phyloP scores from a whole-genome alignment of 2,113 vertebrate genomes.

The Charadrius vociferus region DNA sequence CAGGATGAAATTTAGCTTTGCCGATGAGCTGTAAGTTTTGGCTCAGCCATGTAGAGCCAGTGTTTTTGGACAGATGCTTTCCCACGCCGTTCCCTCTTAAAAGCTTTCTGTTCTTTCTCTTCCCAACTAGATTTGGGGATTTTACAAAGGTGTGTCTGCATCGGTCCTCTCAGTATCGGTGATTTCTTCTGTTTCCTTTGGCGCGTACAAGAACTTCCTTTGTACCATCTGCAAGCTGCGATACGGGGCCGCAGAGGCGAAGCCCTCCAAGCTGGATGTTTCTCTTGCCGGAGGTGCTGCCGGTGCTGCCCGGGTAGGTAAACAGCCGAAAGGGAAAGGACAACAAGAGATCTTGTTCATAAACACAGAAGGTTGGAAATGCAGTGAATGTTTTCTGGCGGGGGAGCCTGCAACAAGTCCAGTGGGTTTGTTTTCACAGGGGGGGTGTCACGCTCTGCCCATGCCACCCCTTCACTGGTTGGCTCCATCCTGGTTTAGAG shows the following conservation, averaged over 20 bases:
- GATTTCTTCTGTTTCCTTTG: conserved; percentile 83
- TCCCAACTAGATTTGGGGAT: conserved; percentile 75
- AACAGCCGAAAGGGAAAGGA: not conserved
- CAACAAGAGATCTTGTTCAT: not conserved
- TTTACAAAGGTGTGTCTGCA: conserved; percentile 84
- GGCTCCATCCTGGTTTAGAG: not conserved
- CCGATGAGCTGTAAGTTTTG: not conserved
- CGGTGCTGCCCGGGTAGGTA: conserved; percentile 78
- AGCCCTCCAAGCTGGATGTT: conserved; percentile 74
- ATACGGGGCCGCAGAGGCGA: conserved; percentile 54
- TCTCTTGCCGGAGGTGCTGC: conserved; percentile 78
- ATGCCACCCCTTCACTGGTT: accelerated
- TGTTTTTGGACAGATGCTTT: not conserved
- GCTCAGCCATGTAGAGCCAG: not conserved
- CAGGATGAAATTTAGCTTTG: not conserved
- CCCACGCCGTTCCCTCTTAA: not conserved
- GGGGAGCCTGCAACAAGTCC: not conserved
- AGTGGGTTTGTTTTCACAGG: not conserved
- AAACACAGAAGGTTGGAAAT: not conserved
- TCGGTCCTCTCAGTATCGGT: conserved; percentile 75
- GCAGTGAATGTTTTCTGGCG: not conserved
- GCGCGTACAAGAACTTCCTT: conserved; percentile 80
- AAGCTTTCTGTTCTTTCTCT: not conserved
- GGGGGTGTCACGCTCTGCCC: not conserved
- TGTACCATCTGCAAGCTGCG: conserved; percentile 70